Conservation (phyloP, 2,797 vertebrate species). For the Threskiornis aethiopicus region DNA sequence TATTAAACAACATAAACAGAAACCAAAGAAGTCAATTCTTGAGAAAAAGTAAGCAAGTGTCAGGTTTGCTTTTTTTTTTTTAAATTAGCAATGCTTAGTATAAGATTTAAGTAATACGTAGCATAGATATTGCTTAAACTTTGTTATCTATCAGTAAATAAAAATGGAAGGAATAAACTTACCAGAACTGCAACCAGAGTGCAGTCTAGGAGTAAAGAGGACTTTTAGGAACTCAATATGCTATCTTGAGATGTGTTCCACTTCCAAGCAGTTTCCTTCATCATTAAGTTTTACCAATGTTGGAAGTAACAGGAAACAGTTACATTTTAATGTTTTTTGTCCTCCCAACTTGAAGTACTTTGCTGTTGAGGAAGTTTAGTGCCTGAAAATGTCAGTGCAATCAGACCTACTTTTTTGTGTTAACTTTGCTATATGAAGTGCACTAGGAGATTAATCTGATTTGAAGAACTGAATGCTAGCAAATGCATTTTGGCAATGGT, state of each 20-base stretch:
- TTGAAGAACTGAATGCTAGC: not conserved
- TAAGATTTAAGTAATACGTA: not conserved
- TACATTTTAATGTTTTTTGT: not conserved
- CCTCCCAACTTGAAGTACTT: not conserved
- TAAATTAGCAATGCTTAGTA: not conserved
- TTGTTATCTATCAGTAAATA: not conserved
- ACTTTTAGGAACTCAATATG: not conserved
- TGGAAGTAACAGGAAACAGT: not conserved
- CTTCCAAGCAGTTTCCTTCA: not conserved
- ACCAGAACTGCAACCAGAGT: not conserved
- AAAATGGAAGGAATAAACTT: not conserved
- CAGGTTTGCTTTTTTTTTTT: not conserved
- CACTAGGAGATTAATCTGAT: not conserved
- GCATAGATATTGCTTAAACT: not conserved
- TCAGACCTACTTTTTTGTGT: not conserved
- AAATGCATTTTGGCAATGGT: not conserved
- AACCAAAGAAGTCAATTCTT: not conserved
- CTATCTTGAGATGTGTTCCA: not conserved
- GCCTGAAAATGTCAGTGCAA: not conserved
- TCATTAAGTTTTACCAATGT: not conserved
- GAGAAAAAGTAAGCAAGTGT: constrained; percentile 75
- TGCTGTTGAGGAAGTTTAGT: not conserved
- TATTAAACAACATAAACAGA: constrained; percentile 56
- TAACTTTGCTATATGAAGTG: not conserved
- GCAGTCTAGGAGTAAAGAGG: not conserved